phyloP scores from a whole-genome alignment of 2,888 invertebrate genomes.

The Trichacis sp. region DNA sequence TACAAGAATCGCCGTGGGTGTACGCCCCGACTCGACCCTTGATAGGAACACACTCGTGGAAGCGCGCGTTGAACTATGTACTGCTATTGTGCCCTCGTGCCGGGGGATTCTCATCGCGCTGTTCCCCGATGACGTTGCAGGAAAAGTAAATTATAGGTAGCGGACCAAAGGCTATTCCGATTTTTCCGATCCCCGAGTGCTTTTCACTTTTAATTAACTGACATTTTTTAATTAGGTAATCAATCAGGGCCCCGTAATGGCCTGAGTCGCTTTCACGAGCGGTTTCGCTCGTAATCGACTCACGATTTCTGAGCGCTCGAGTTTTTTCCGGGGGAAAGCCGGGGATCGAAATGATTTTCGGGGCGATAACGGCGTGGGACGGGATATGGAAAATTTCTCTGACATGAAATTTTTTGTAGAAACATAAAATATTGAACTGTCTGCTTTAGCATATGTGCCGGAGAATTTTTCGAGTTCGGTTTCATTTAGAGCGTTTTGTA shows the following conservation, averaged over 20 bases:
- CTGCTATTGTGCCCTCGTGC: constrained; percentile 6
- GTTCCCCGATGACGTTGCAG: constrained; percentile 13
- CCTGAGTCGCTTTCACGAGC: constrained; percentile 3
- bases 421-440: too few species aligned
- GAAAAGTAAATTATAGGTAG: constrained; percentile 37
- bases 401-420: too few species aligned
- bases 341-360: too few species aligned
- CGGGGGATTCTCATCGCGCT: constrained; percentile 19
- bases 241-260: constrained; percentile 14
- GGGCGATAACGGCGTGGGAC: too few species aligned
- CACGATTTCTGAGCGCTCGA: too few species aligned
- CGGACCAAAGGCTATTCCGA: constrained; percentile 22
- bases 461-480: too few species aligned
- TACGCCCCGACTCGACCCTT: constrained; percentile 44
- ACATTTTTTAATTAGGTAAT: constrained; percentile 38
- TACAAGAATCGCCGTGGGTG: constrained; percentile 54
- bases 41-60: constrained; percentile 22
- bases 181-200: constrained; percentile 25
- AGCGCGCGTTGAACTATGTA: constrained; percentile 30
- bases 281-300: background rate
- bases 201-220: constrained; percentile 31
- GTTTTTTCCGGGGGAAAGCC: too few species aligned
- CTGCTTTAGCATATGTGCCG: too few species aligned
- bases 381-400: too few species aligned
- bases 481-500: too few species aligned